These are phyloP conservation scores for Sinonovacula constricta DNA, from an alignment of 1,140 invertebrate species.

Conservation along the genomic window DNA sequence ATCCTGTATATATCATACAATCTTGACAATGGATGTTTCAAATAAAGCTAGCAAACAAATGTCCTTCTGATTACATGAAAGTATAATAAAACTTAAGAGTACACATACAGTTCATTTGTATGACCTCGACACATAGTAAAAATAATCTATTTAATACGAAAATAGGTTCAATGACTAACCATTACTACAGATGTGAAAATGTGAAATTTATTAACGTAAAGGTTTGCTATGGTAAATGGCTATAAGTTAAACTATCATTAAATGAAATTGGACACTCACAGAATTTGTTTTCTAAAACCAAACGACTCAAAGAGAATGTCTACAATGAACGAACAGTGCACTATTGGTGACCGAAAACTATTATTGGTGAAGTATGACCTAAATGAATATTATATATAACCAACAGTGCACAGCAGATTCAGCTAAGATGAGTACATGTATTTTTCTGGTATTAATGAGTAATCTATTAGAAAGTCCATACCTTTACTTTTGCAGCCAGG, in stretches of 20 bases:
- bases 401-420: too few relatives aligned
- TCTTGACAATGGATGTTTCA: background rate
- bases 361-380: too few relatives aligned
- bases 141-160: too few relatives aligned
- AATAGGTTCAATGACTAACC: background rate
- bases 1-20: constrained; percentile 9
- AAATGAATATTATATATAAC: too few relatives aligned
- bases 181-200: background rate
- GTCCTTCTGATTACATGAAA: background rate
- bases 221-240: background rate
- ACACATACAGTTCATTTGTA: background rate
- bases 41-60: background rate
- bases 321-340: too few relatives aligned
- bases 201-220: too few relatives aligned
- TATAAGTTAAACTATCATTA: background rate
- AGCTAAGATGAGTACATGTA: too few relatives aligned
- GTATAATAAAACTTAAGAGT: background rate
- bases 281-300: too few relatives aligned
- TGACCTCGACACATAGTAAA: background rate
- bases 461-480: constrained; percentile 38
- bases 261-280: too few relatives aligned
- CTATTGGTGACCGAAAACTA: too few relatives aligned
- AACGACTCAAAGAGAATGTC: too few relatives aligned
- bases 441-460: too few relatives aligned
- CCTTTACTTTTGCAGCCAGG: constrained; percentile 62